These are phyloP conservation scores for Verasper variegatus DNA, from an alignment of 2,113 vertebrate genomes.

Conservation along the genomic window DNA sequence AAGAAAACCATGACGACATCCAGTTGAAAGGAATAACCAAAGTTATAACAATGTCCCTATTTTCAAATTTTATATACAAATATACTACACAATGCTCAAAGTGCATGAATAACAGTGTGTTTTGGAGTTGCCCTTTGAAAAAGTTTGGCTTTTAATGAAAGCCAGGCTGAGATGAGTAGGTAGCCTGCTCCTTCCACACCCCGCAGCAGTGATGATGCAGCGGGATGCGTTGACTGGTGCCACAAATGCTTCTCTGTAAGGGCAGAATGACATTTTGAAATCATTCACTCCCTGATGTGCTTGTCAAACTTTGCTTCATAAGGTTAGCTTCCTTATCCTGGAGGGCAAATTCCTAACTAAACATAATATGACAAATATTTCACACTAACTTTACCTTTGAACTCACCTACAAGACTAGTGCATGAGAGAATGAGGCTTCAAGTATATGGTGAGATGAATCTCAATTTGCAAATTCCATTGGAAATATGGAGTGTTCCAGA, in stretches of 20 bases:
- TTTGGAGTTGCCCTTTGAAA: not conserved
- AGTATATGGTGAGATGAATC: conserved; percentile 64
- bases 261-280: conserved; percentile 30
- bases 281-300: not conserved
- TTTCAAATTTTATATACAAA: too few species aligned
- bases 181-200: not conserved
- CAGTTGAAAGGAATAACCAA: too few species aligned
- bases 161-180: not conserved
- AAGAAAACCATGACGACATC: too few species aligned
- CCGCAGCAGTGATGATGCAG: not conserved
- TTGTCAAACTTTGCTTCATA: conserved; percentile 33
- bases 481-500: conserved; percentile 62
- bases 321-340: conserved; percentile 15
- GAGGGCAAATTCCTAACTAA: conserved; percentile 18
- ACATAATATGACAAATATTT: conserved; percentile 24
- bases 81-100: too few species aligned
- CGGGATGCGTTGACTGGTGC: not conserved
- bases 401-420: conserved; percentile 21
- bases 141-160: not conserved
- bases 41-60: too few species aligned
- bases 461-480: conserved; percentile 67
- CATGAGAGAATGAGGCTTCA: conserved; percentile 41
- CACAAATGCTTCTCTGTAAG: not conserved
- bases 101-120: not conserved
- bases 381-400: conserved; percentile 43